These are phyloP conservation scores for Eolophus roseicapilla DNA, from an alignment of 2,113 vertebrate species.

Conservation along the genomic window DNA sequence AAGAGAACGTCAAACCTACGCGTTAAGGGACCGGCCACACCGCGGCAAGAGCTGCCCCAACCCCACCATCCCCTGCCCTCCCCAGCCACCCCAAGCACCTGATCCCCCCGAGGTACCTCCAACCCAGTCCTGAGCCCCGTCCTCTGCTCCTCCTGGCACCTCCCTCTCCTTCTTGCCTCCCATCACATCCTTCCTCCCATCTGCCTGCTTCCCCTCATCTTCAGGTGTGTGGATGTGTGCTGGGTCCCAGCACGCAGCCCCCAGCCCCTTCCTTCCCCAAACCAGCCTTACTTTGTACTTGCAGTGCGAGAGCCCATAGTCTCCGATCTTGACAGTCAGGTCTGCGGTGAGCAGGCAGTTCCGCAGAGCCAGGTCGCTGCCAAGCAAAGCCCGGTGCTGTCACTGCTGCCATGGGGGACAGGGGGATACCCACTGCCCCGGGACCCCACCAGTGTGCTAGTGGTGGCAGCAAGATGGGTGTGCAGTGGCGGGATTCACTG, in stretches of 20 bases:
- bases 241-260: rapidly evolving
- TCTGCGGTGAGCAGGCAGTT: constrained; percentile 91
- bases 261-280: background rate
- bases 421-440: background rate
- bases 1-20: constrained; percentile 64
- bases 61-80: rapidly evolving
- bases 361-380: constrained; percentile 92
- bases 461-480: background rate
- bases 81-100: background rate
- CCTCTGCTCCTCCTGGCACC: background rate
- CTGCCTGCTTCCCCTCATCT: background rate
- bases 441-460: background rate
- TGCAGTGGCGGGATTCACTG: background rate
- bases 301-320: constrained; percentile 91
- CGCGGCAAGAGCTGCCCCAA: rapidly evolving
- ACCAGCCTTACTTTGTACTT: constrained; percentile 89
- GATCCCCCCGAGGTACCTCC: no score
- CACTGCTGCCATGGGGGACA: background rate
- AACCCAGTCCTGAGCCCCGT: background rate
- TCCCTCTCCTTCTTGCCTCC: background rate
- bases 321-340: constrained; percentile 92
- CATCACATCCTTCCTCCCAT: background rate
- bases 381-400: constrained; percentile 20
- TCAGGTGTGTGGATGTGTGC: background rate
- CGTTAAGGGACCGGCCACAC: background rate